A percentile compares a stretch with the other conserved stretches of the same genome.
These are phyloP conservation scores for Spongilla lacustris DNA, from an alignment of 37 sponge, comb jelly and placozoan species.

Conservation along the genomic window DNA sequence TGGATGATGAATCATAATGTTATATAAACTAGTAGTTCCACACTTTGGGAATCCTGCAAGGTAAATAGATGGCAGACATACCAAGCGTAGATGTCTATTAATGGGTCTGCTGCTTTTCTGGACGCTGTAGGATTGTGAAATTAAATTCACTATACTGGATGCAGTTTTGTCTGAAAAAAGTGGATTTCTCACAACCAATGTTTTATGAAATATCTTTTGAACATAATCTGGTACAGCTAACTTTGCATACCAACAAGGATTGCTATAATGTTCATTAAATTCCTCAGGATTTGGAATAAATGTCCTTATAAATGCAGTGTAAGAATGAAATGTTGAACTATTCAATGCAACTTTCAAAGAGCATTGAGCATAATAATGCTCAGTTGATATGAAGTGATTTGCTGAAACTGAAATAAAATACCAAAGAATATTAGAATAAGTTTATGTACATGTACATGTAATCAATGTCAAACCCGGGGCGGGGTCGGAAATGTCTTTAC, in stretches of 20 bases:
- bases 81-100: not conserved
- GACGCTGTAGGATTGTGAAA: not conserved
- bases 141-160: not conserved
- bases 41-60: constrained; percentile 41
- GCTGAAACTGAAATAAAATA: not conserved
- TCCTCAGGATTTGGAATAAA: not conserved
- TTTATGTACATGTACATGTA: no score
- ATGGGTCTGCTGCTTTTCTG: not conserved
- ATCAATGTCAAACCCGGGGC: no score
- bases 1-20: constrained; percentile 17
- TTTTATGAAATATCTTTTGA: not conserved
- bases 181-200: not conserved
- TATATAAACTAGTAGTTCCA: constrained; percentile 39
- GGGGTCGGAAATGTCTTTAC: no score
- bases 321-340: not conserved
- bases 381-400: not conserved
- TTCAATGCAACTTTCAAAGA: not conserved
- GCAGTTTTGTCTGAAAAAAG: not conserved
- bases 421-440: no score
- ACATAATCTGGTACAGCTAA: not conserved
- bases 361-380: not conserved
- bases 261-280: not conserved
- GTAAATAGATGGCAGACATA: constrained; percentile 33
- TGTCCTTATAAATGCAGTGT: not conserved
- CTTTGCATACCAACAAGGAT: not conserved